Evolutionary conservation across 2,797 vertebrate genomes (phyloP), one percentile per base, ranked within the genome.

Genomic region (Hirundo rustica): DNA sequence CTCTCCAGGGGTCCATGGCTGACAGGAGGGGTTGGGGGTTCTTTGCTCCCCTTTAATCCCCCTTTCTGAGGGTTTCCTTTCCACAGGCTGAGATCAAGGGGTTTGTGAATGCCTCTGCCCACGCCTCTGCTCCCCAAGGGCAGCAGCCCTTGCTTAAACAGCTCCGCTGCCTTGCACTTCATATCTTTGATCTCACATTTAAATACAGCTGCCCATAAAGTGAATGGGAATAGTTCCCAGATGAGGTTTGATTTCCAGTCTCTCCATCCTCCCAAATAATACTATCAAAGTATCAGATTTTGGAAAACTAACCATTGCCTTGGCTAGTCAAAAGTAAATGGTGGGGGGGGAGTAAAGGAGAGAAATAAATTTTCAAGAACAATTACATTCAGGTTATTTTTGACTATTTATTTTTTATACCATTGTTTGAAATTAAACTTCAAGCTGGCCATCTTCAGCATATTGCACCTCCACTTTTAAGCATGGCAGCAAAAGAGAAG

Each of bases 41-140:
- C 42, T 92, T 95, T 91, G 38, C 54, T 93, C 47, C 66, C 44
- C 76, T 73, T 51, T 88, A 91, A 95, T 93, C 73, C 79, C 73
- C 62, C n/a, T 88, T 95, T 75, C 70, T 75, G 47, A 86, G 83
- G 67, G 73, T 64, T 92, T 95, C 48, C 70, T 47, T 42, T 93
- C 22, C 51, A 40, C 36, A 16, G 54, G 6, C 71, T 62, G 64
- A 95, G 90, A 95, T 93, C 77, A 94, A 96, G 71, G 55, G 44
- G 66, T 65, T 66, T 0, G 8, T 47, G 58, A 34, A 72, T 67
- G 66, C 75, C 14, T 89, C 75, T 88, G 75, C 94, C 89, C 42
- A 93, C 5, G 11, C 71, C 44, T 92, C 45, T 71, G 50, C 61
- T 93, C 92, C 88, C 80, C 2, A 2, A 68, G 53, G 68, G 48